These are phyloP conservation scores for Bombus terrestris DNA, from an alignment of 1,140 invertebrate genomes.

Conservation along the genomic window DNA sequence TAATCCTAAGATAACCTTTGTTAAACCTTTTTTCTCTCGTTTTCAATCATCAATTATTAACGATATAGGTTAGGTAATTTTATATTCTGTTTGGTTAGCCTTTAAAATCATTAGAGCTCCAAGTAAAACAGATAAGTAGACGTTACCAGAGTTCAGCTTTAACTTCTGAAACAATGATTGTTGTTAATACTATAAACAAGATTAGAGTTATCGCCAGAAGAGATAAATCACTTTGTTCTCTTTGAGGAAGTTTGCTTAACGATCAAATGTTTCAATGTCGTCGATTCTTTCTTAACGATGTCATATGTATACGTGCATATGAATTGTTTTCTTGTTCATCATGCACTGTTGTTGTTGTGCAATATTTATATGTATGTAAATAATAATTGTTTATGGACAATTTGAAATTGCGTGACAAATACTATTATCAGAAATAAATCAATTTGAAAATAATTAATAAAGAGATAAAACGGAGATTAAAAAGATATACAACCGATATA, in stretches of 20 bases:
- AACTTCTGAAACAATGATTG: slow-evolving; percentile 35
- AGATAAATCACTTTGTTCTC: slow-evolving; percentile 38
- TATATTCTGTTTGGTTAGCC: neutral
- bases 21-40: no score
- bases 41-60: neutral
- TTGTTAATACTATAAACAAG: slow-evolving; percentile 50
- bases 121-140: neutral
- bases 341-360: no score
- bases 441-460: neutral
- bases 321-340: no score
- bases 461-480: neutral
- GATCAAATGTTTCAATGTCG: slow-evolving; percentile 52
- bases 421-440: neutral
- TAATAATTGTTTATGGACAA: neutral
- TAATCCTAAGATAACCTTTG: no score
- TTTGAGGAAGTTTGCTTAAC: slow-evolving; percentile 39
- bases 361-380: neutral
- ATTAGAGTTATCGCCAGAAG: slow-evolving; percentile 31
- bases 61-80: neutral
- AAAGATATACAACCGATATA: neutral
- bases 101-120: neutral
- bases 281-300: neutral
- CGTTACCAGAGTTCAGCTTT: neutral
- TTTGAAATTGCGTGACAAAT: neutral
- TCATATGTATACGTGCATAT: no score